phyloP scores from a whole-genome alignment of 2,113 vertebrate species.

The Engraulis encrasicolus region DNA sequence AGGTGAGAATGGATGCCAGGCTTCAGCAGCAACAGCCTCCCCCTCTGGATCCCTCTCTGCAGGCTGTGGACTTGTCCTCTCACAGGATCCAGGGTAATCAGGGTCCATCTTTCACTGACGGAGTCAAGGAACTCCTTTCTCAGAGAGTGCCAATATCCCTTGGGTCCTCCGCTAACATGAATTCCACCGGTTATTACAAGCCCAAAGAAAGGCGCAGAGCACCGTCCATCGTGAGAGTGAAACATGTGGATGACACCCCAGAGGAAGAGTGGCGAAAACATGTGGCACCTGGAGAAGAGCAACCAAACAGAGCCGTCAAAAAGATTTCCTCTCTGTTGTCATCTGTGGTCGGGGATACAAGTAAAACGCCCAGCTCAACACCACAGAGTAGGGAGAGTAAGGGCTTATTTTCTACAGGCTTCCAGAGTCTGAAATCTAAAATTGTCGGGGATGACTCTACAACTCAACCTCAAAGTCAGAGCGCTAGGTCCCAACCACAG shows the following conservation, averaged over 20 bases:
- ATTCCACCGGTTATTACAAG: constrained; percentile 67
- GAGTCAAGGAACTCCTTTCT: constrained; percentile 68
- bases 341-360: constrained; percentile 79
- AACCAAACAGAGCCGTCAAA: constrained; percentile 73
- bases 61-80: constrained; percentile 83
- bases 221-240: constrained; percentile 70
- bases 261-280: constrained; percentile 75
- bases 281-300: constrained; percentile 72
- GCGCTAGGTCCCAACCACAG: constrained; percentile 47
- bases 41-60: constrained; percentile 67
- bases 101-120: constrained; percentile 63
- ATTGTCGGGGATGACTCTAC: constrained; percentile 67
- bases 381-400: constrained; percentile 53
- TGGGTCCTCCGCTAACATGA: constrained; percentile 56
- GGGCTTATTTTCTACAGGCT: constrained; percentile 64
- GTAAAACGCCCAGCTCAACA: constrained; percentile 49
- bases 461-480: constrained; percentile 44
- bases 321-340: constrained; percentile 84
- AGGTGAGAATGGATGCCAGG: constrained; percentile 81
- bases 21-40: constrained; percentile 65
- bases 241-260: constrained; percentile 71
- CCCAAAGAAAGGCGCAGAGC: constrained; percentile 64
- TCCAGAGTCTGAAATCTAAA: constrained; percentile 73
- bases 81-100: constrained; percentile 45
- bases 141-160: constrained; percentile 73